Evolutionary conservation across 1,140 invertebrate species (phyloP).

Genomic region (Pseudoatta argentina): DNA sequence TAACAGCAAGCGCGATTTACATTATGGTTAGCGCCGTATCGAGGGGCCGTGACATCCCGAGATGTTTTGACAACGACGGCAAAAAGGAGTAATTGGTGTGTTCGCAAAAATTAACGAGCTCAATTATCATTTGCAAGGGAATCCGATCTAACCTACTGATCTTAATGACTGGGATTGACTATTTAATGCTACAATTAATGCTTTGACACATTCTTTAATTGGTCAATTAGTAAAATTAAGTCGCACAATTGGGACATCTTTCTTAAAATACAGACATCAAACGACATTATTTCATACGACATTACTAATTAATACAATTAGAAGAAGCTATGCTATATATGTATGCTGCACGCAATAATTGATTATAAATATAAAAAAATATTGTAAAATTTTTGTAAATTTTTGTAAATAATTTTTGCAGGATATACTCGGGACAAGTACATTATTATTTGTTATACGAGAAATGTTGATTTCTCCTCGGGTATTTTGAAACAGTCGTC

Average conservation of each 20-base stretch:
- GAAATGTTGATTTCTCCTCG: conserved; percentile 7
- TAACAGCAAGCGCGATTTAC: conserved; percentile 58
- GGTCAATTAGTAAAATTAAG: background rate
- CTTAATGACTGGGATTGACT: conserved; percentile 1
- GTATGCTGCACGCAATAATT: background rate
- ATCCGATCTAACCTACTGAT: conserved; percentile 27
- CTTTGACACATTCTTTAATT: too few species aligned
- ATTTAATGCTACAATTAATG: too few species aligned
- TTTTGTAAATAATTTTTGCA: too few species aligned
- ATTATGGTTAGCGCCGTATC: conserved; percentile 67
- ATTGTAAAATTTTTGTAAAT: too few species aligned
- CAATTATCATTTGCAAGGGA: conserved; percentile 31
- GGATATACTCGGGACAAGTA: background rate
- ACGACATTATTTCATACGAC: background rate
- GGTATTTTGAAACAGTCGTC: background rate
- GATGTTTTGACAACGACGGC: conserved; percentile 46
- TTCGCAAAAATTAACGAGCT: conserved; percentile 11
- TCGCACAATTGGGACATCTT: background rate
- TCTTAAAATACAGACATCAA: background rate
- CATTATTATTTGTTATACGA: background rate
- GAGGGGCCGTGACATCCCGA: conserved; percentile 59
- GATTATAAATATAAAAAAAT: background rate
- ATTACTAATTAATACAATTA: background rate
- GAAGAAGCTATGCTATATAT: too few species aligned
- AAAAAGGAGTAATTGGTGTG: conserved; percentile 28